These are phyloP conservation scores for Eupeodes luniger DNA, from an alignment of 2,888 invertebrate genomes.

Conservation along the genomic window DNA sequence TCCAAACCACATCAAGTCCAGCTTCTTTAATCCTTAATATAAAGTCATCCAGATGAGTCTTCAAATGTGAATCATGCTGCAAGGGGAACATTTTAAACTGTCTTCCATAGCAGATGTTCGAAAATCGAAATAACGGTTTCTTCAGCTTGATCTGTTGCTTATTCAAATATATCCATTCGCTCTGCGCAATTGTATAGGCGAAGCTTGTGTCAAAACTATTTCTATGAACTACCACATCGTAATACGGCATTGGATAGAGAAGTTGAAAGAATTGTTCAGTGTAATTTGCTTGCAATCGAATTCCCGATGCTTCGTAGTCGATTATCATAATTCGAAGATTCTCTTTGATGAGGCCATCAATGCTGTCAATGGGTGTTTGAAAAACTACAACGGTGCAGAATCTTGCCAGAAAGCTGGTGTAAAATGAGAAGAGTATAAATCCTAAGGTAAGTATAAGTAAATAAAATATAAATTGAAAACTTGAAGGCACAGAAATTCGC, in stretches of 20 bases:
- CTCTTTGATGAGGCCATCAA: neutral
- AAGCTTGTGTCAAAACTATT: neutral
- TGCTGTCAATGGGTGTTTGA: neutral
- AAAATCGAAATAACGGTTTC: neutral
- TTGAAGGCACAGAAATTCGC: neutral
- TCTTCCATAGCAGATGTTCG: neutral
- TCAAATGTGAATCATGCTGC: constrained; percentile 20
- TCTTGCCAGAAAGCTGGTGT: neutral
- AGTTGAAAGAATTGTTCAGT: constrained; percentile 9
- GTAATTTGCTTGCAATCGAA: neutral
- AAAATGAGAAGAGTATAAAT: neutral
- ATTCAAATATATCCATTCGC: neutral
- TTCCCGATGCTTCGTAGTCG: neutral
- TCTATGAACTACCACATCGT: neutral
- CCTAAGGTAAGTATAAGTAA: neutral
- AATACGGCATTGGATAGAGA: neutral
- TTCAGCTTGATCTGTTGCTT: constrained; percentile 6
- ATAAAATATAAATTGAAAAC: neutral
- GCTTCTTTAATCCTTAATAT: constrained; percentile 3
- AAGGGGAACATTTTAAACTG: neutral
- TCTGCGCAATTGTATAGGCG: neutral
- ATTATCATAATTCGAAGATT: constrained; percentile 8
- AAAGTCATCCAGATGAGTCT: neutral
- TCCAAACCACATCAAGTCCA: neutral
- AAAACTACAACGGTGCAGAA: constrained; percentile 1